A percentile compares a stretch with the other conserved stretches of the same genome.
These are phyloP conservation scores for Chaetodon trifasciatus DNA, from an alignment of 2,797 vertebrate genomes.

Conservation along the genomic window DNA sequence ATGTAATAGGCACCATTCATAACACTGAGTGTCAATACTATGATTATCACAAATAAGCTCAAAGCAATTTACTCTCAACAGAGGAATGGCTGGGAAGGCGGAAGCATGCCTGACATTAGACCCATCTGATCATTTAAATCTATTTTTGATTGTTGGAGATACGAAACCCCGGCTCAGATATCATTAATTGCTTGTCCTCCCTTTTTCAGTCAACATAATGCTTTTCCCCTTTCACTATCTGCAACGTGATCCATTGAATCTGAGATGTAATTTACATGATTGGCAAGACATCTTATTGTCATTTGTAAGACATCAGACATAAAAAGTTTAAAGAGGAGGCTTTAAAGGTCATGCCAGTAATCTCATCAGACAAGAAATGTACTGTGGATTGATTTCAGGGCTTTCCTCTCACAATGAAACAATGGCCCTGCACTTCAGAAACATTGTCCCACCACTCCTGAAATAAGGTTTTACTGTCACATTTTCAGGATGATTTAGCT, in stretches of 20 bases:
- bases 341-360: conserved; percentile 74
- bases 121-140: conserved; percentile 75
- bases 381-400: conserved; percentile 47
- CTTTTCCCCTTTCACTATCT: conserved; percentile 50
- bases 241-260: conserved; percentile 70
- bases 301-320: conserved; percentile 59
- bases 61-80: conserved; percentile 75
- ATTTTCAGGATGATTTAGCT: neutral
- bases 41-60: conserved; percentile 82
- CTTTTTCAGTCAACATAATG: conserved; percentile 80
- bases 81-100: conserved; percentile 58
- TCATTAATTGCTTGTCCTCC: conserved; percentile 79
- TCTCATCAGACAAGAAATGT: conserved; percentile 67
- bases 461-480: neutral
- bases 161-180: conserved; percentile 77
- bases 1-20: conserved; percentile 79
- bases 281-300: conserved; percentile 75
- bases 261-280: conserved; percentile 77
- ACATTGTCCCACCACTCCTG: neutral
- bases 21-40: conserved; percentile 73
- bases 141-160: conserved; percentile 79
- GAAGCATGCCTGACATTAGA: conserved; percentile 64
- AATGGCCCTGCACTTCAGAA: neutral
- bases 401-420: conserved; percentile 37
- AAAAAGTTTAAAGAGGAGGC: conserved; percentile 66